Evolutionary conservation across 2,888 invertebrate genomes (phyloP), one percentile per base, ranked within the genome.

Genomic region (Carcina quercana): DNA sequence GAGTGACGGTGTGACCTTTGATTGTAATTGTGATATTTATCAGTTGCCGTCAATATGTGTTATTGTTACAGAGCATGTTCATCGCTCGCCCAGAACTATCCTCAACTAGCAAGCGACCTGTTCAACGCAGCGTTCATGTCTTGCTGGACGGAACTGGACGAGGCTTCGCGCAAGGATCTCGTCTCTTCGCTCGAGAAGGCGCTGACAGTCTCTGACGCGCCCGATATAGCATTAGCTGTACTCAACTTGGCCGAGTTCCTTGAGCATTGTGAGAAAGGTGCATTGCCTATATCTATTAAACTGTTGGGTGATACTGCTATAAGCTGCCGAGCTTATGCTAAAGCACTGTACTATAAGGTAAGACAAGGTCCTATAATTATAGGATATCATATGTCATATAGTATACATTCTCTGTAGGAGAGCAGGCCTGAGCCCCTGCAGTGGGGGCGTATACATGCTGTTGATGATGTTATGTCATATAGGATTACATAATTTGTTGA

Each of bases 121-220:
- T 99, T 99, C 64, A 98, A 99, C 71, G 97, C 98, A 0, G 97
- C 98, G 0, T 99, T 99, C 66, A 96, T 99, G 43, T 98, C 98
- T 0, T 98, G 98, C 62, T 99, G 99, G 99, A 95, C 97, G 0
- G 97, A 98, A 69, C 75, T 99, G 8, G 91, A 89, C 27, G 92
- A 93, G 22, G 84, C 87, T 0, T 90, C 94, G 38, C 95, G 96
- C 40, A 88, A 91, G 38, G 95, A 97, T 52, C 80, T 99, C 3
- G 94, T 97, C 2, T 82, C 88, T 19, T 92, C 94, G 17, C 74
- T 99, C 14, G 93, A 96, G 52, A 90, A 92, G 54, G 98, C 98
- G 0, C 79, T 99, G 8, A 89, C 90, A 42, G 94, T 96, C 0
- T 95, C 95, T 2, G 97, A 97, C 61, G 89, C 96, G 32, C 96